Conservation (phyloP, 1,140 invertebrate genomes). For the Drosophila bifasciata region DNA sequence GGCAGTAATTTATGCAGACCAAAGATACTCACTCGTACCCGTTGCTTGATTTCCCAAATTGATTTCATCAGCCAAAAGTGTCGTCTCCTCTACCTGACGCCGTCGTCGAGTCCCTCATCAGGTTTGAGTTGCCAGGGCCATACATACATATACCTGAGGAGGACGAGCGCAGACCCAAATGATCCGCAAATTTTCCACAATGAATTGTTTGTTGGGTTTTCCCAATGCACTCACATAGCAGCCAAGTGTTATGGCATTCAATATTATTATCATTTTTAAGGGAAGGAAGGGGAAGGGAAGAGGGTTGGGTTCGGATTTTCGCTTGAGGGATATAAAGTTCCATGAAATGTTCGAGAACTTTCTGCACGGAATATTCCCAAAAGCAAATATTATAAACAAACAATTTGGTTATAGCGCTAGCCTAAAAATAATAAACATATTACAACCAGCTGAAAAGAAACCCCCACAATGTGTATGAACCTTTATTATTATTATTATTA, state of each 20-base stretch:
- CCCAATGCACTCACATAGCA: constrained; percentile 30
- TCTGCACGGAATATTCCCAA: no score
- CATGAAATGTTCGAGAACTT: no score
- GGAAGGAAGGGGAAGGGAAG: neutral
- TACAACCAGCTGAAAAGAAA: no score
- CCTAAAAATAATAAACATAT: no score
- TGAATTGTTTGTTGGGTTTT: constrained; percentile 64
- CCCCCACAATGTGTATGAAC: no score
- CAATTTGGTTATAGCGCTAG: no score
- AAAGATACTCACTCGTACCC: neutral
- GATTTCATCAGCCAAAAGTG: constrained; percentile 74
- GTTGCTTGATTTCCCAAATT: constrained; percentile 71
- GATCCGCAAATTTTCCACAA: constrained; percentile 77
- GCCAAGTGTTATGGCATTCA: constrained; percentile 57
- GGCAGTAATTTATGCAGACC: constrained; percentile 70
- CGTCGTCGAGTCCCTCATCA: constrained; percentile 17
- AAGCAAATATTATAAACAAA: no score
- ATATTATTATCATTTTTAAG: constrained; percentile 35
- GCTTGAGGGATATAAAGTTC: no score
- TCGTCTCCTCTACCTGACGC: constrained; percentile 47
- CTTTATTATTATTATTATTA: no score
- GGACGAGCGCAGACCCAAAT: constrained; percentile 44
- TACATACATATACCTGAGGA: no score
- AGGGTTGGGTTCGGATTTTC: no score
- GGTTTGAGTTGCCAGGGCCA: constrained; percentile 26